Percentiles rank a stretch among this genome's conserved stretches.
phyloP scores from a whole-genome alignment of 2,113 vertebrate species.

The Kryptolebias marmoratus region DNA sequence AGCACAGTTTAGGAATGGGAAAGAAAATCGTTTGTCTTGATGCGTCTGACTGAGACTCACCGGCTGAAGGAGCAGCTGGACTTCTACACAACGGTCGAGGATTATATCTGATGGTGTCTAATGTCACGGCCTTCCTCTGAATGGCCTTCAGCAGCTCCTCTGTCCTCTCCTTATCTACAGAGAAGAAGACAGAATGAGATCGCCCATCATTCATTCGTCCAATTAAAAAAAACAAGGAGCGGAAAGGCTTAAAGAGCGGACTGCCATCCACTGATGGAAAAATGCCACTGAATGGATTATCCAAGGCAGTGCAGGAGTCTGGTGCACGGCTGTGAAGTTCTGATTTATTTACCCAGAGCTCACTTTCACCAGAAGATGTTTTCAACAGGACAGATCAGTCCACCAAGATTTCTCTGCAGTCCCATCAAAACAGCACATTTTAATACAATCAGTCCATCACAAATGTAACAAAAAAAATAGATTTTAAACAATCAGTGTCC shows the following conservation, averaged over 20 bases:
- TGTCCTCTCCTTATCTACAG: conserved; percentile 90
- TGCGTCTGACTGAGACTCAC: conserved; percentile 76
- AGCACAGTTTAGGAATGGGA: neutral
- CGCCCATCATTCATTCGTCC: conserved; percentile 46
- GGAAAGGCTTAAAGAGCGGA: conserved; percentile 15
- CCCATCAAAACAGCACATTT: neutral
- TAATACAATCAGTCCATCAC: neutral
- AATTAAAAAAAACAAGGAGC: conserved; percentile 6
- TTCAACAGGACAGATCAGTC: neutral
- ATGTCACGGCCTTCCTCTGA: conserved; percentile 87
- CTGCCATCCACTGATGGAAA: neutral
- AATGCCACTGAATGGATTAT: conserved; percentile 23
- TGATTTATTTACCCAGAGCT: neutral
- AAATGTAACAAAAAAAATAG: neutral
- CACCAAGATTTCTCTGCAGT: neutral
- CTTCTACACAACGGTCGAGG: conserved; percentile 82
- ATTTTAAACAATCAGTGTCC: too few species aligned
- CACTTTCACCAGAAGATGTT: neutral
- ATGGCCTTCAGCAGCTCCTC: conserved; percentile 92
- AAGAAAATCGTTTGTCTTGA: neutral
- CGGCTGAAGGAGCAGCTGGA: conserved; percentile 74
- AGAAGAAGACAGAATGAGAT: conserved; percentile 58
- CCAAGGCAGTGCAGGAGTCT: conserved; percentile 3
- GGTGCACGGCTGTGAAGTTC: neutral
- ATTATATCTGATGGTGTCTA: conserved; percentile 86